phyloP scores from a whole-genome alignment of 2,888 invertebrate species.

The Thymelicus acteon region DNA sequence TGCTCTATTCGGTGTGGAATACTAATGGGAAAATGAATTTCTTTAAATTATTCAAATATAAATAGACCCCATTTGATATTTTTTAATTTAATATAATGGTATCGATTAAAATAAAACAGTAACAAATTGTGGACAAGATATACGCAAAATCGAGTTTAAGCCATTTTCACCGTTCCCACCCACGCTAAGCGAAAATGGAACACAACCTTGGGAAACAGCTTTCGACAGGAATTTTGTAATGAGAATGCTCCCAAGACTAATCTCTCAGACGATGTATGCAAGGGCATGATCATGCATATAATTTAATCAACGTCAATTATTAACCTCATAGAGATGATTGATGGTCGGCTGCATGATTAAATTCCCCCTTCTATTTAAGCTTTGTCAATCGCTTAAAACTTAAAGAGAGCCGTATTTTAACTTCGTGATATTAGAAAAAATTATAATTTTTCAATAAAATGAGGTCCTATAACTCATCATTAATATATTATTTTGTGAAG shows the following conservation, averaged over 20 bases:
- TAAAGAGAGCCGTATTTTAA: too few species aligned
- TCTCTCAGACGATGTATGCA: not conserved
- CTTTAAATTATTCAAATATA: too few species aligned
- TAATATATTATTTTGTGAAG: too few species aligned
- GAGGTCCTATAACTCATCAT: too few species aligned
- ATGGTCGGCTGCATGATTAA: conserved; percentile 4
- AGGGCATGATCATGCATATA: not conserved
- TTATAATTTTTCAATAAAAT: too few species aligned
- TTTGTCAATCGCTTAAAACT: conserved; percentile 9
- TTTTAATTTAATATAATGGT: not conserved
- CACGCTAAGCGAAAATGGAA: not conserved
- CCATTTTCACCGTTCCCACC: not conserved
- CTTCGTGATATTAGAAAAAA: too few species aligned
- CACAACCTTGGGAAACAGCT: not conserved
- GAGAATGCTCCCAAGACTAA: not conserved
- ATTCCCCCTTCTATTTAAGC: not conserved
- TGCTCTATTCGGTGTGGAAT: too few species aligned
- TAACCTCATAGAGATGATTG: conserved; percentile 25
- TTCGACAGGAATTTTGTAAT: conserved; percentile 3
- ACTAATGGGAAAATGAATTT: too few species aligned
- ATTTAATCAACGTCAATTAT: conserved; percentile 27
- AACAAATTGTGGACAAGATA: not conserved
- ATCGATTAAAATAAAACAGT: not conserved
- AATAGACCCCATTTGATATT: too few species aligned
- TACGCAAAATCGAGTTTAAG: not conserved